These are phyloP conservation scores for Micrastur ruficollis DNA, from an alignment of 2,797 vertebrate genomes.

Conservation along the genomic window DNA sequence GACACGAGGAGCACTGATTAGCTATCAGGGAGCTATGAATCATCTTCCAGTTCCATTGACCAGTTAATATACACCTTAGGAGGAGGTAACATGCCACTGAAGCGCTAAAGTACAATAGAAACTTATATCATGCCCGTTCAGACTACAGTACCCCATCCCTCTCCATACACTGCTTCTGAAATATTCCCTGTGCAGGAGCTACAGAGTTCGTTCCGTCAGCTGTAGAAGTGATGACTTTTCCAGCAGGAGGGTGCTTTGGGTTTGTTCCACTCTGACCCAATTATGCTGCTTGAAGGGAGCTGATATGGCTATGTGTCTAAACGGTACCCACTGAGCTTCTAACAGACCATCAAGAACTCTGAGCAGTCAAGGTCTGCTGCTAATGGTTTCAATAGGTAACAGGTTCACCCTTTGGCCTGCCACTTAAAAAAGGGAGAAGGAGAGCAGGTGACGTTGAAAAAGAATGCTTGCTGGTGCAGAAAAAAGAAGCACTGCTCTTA, in stretches of 20 bases:
- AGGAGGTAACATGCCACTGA: background rate
- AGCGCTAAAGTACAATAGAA: background rate
- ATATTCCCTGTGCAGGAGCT: background rate
- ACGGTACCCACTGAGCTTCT: background rate
- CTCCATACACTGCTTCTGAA: background rate
- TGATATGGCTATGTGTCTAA: fast-evolving
- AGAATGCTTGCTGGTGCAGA: background rate
- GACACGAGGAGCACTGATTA: background rate
- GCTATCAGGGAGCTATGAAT: background rate
- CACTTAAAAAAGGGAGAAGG: background rate
- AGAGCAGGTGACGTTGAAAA: background rate
- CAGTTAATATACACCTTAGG: background rate
- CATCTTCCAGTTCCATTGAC: background rate
- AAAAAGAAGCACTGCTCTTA: background rate
- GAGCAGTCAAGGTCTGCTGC: background rate
- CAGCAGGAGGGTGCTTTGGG: background rate
- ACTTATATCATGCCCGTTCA: background rate
- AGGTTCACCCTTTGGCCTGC: background rate
- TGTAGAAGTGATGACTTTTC: background rate
- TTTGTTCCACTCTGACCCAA: background rate
- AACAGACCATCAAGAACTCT: background rate
- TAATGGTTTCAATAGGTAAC: background rate
- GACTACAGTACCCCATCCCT: background rate
- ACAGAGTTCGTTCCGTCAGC: background rate
- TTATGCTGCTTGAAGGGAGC: background rate